phyloP scores from a whole-genome alignment of 2,797 vertebrate species.

The Craterocephalus amniculus region DNA sequence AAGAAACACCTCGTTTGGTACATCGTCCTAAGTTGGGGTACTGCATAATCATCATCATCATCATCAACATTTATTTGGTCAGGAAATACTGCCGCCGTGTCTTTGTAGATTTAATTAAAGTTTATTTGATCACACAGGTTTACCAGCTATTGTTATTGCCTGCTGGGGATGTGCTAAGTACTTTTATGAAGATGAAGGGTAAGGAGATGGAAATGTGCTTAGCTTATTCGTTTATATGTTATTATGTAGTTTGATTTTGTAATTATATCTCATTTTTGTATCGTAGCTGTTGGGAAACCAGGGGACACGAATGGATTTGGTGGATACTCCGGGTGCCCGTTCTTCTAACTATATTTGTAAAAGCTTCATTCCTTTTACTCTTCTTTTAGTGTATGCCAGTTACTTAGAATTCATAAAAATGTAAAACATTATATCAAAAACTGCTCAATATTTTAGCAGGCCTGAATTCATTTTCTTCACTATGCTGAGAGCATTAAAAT shows the following conservation, averaged over 20 bases:
- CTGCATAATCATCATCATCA: not conserved
- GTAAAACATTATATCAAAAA: no score
- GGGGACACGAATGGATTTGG: slow-evolving; percentile 86
- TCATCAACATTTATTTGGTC: not conserved
- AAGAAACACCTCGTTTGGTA: slow-evolving; percentile 89
- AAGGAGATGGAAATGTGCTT: slow-evolving; percentile 43
- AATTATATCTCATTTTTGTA: not conserved
- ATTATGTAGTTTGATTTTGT: not conserved
- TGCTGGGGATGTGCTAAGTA: slow-evolving; percentile 89
- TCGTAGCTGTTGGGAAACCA: slow-evolving; percentile 93
- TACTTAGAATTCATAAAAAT: no score
- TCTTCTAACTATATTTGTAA: slow-evolving; percentile 90
- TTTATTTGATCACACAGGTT: slow-evolving; percentile 74
- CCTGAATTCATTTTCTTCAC: no score
- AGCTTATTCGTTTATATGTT: not conserved
- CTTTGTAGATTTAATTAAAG: not conserved
- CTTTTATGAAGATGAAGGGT: slow-evolving; percentile 90
- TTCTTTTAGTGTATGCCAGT: not conserved
- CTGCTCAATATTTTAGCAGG: no score
- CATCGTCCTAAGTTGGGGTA: slow-evolving; percentile 93
- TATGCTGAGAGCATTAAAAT: no score
- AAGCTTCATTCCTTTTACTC: slow-evolving; percentile 34
- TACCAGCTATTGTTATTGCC: slow-evolving; percentile 84
- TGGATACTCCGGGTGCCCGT: slow-evolving; percentile 94
- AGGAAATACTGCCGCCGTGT: no score